Evolutionary conservation across 2,888 invertebrate genomes (phyloP), one percentile per base, ranked within the genome.

Genomic region (Ectobius pallidus): DNA sequence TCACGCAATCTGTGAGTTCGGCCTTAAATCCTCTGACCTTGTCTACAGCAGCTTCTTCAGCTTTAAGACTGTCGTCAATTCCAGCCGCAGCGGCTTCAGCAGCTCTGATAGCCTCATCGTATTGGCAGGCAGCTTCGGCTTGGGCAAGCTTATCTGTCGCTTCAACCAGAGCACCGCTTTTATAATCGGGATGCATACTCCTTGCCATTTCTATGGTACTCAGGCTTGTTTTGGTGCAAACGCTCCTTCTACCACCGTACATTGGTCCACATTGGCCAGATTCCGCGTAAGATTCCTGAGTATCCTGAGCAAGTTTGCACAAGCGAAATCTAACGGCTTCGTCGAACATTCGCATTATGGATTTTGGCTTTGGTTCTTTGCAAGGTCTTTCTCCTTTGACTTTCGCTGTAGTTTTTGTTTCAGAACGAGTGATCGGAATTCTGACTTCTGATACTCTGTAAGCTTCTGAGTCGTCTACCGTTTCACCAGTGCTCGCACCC

Each of bases 111-210:
- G 46, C 46, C 4, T n/a, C 46, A n/a, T 46, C 46, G n/a, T 46
- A 46, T 4, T n/a, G 7, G 18, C 46, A 46, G 18, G 18, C 18
- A 14, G 46, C 46, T 46, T 46, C 46, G 3, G 46, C 46, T 46
- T 46, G 46, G 4, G 46, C 46, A 4, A 46, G 18, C n/a, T 46
- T 46, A n/a, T 46, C 46, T 14, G 18, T n/a, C 3, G 46, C 46
- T 11, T 46, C 46, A 4, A n/a, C 46, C 7, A 46, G 46, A 3
- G 16, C 46, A 46, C 16, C 11, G n/a, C 16, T 46, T n/a, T 46
- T n/a, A n/a, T 46, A 46, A 46, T 46, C 46, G n/a, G 46, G 46
- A n/a, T 46, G 46, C 18, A 46, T 14, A 46, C 46, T 46, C n/a
- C 46, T 46, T n/a, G 46, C 46, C 11, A n/a, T 7, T n/a, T 46